Base-by-base conservation (phyloP, 2,797 vertebrate species). In the Pseudomugil gertrudae region DNA sequence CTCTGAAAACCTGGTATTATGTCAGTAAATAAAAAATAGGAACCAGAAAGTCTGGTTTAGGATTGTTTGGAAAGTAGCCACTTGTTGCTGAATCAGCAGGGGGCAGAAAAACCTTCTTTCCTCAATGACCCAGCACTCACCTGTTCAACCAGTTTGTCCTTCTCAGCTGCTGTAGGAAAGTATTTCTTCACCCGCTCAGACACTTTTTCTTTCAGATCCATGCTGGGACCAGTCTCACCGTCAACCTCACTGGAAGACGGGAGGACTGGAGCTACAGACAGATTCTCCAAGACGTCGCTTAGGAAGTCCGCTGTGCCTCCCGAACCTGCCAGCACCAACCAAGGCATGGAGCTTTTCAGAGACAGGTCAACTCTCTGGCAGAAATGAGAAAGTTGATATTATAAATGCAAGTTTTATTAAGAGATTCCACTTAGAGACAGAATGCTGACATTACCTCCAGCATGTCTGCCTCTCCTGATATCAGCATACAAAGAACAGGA, bases 401-500 rank as follows among this genome's bases (percentile, higher is more conserved):
- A 19, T 0, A 32, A 40, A 51, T 29, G 30, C 11, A n/a, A 1
- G 9, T 10, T 24, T 59, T 9, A 33, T 0, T 3, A 19, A 30
- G 14, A 21, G 36, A 48, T 32, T 5, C 36, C 5, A n/a, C 5
- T 9, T 9, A 13, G 4, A 35, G 2, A 3, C 32, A 63, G 40
- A 43, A 54, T 1, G 48, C 8, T 1, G 4, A 54, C 1, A 51
- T 47, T 85, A 97, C 96, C 96, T 95, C 88, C 43, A 98, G 45
- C 92, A 95, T 92, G 66, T 83, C 87, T 5, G 92, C 81, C 0
- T 95, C 92, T 5, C 96, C 96, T 11, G 93, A 93, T 1, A 97
- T 91, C 72, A 98, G 85, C 85, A 97, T 93, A 35, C 96, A 95
- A 21, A 98, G 84, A 13, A 98, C 96, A 4, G 96, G 96, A 66